Evolutionary conservation across 2,113 vertebrate genomes (phyloP), one percentile per base, ranked within the genome.

Genomic region (Scortum barcoo): DNA sequence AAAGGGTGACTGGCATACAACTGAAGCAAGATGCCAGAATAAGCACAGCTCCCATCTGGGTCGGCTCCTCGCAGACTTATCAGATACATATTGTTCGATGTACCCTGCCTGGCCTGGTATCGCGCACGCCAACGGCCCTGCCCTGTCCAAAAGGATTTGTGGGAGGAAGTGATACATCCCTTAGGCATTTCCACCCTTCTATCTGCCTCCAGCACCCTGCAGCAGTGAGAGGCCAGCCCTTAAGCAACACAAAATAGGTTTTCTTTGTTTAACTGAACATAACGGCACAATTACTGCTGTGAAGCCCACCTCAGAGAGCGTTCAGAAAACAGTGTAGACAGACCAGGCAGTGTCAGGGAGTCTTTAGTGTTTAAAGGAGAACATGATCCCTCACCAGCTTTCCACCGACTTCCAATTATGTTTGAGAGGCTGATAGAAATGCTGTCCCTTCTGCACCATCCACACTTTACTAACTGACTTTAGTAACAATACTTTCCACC

Each of bases 111-210:
- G 84, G 62, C 51, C 65, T 85, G 63, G 56, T 87, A 91, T 91
- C 80, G 75, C 81, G 81, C 40, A 36, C 22, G 19, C 48, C 26
- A 70, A 78, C 76, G 86, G 67, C 88, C 83, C 81, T 85, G 85
- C 85, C 90, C 89, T 74, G 75, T 72, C 87, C 58, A 53, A 78
- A 78, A 76, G 73, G 82, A 80, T 86, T 86, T 80, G 66, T 61
- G 73, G 40, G 70, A 93, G 94, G 93, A 94, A 92, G 76, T 94
- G 91, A 94, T 86, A 89, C 88, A 90, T 90, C 86, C 78, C 70
- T 85, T 24, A 67, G 89, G 92, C 88, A 93, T 95, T 94, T 94
- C 91, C 92, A 93, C 82, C 70, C 57, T 81, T 69, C 51, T 83
- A 86, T 87, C 88, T 84, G 88, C 84, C 60, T 70, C 24, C n/a